phyloP scores from a whole-genome alignment of 2,797 vertebrate genomes.

The Lacerta bilineata region DNA sequence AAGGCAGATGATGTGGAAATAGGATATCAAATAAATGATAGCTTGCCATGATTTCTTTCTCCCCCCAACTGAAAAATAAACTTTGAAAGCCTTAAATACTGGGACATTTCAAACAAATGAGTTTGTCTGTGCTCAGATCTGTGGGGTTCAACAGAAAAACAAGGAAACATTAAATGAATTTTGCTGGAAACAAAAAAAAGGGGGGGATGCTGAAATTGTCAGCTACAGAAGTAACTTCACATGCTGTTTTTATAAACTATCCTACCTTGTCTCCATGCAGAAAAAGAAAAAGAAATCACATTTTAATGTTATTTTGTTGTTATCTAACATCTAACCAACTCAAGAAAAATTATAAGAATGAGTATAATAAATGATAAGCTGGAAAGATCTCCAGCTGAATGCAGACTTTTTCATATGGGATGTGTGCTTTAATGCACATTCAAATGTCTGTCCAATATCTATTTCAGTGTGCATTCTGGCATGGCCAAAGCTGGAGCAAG shows the following conservation, averaged over 20 bases:
- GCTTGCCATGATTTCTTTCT: neutral
- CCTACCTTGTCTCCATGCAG: neutral
- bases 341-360: neutral
- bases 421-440: neutral
- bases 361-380: neutral
- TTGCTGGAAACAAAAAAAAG: neutral
- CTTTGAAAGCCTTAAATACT: neutral
- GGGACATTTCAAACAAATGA: neutral
- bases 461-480: neutral
- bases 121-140: neutral
- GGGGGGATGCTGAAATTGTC: neutral
- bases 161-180: neutral
- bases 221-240: neutral
- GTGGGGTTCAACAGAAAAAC: neutral
- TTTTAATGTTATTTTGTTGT: neutral
- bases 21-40: neutral
- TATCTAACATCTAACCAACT: neutral
- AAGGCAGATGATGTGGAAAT: neutral
- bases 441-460: neutral
- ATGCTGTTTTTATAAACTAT: neutral
- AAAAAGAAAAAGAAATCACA: neutral
- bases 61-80: neutral
- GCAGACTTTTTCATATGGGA: neutral
- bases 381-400: neutral
- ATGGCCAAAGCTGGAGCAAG: neutral